Evolutionary conservation across 2,888 invertebrate genomes (phyloP).

Genomic region (Idaea dimidiata): DNA sequence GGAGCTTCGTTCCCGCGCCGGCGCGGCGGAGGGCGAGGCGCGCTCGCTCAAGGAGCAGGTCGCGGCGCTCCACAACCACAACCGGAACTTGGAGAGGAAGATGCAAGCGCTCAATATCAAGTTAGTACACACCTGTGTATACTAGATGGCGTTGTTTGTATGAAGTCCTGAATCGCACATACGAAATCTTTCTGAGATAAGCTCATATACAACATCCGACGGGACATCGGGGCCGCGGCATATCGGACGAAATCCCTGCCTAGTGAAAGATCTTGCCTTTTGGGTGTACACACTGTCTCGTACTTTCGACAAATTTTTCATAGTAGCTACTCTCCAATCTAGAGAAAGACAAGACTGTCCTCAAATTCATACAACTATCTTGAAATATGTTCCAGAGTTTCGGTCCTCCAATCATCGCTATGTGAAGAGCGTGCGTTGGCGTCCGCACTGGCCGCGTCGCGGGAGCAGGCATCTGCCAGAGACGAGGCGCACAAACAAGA

Average conservation of each 20-base stretch:
- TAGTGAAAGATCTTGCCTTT: too few species aligned
- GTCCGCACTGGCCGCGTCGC: conserved; percentile 56
- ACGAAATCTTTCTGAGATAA: too few species aligned
- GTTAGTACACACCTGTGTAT: conserved; percentile 44
- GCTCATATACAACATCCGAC: too few species aligned
- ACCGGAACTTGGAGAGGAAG: conserved; percentile 86
- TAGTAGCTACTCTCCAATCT: too few species aligned
- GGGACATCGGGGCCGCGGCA: too few species aligned
- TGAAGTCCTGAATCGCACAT: too few species aligned
- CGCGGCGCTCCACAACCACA: conserved; percentile 81
- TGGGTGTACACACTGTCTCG: too few species aligned
- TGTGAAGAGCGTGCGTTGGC: conserved; percentile 93
- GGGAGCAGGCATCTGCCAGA: conserved; percentile 50
- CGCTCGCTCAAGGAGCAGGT: conserved; percentile 71
- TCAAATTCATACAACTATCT: too few species aligned
- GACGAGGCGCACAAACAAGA: conserved; percentile 49
- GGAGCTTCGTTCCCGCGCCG: conserved; percentile 76
- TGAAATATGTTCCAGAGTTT: conserved; percentile 69
- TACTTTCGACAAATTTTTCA: too few species aligned
- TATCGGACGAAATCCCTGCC: too few species aligned
- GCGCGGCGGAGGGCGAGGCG: conserved; percentile 75
- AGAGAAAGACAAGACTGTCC: too few species aligned
- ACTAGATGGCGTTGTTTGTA: too few species aligned
- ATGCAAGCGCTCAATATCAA: conserved; percentile 82
- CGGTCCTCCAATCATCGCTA: conserved; percentile 85